Evolutionary conservation across 2,888 invertebrate species (phyloP), one percentile per base, ranked within the genome.

Genomic region (Callyntrura sp.): DNA sequence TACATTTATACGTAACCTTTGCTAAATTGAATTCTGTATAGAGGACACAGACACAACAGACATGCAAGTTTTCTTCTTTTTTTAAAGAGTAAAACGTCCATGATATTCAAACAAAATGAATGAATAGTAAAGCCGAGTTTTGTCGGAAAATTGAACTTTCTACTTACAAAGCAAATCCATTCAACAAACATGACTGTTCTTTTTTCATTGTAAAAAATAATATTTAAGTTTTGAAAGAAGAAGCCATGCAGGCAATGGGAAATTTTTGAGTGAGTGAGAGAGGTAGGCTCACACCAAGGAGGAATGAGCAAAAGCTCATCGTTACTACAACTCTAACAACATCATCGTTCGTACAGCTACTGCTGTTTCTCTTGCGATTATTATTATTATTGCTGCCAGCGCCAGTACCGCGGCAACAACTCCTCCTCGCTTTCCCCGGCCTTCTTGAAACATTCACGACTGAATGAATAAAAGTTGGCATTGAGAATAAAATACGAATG

Each of bases 111-210:
- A 35, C 55, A 9, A 68, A 79, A 86, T 73, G 81, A 87, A 81
- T 87, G 88, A 70, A 81, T 88, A 82, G 73, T 81, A 70, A 88
- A 88, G 88, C 73, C 73, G 82, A 88, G 82, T 88, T 88, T 82
- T 88, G 73, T 88, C 73, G 73, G 82, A 14, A 82, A 88, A 88
- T 88, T 88, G 88, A 82, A 88, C 82, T 81, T 81, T 81, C 35
- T 70, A 35, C 35, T 55, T 45, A 68, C 51, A 68, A 68, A 68
- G 60, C 45, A 65, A 57, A 43, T 60, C 17, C 51, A 55, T 51
- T 55, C 76, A 57, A 35, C 57, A 43, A 35, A 23, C 60, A 28
- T 60, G 82, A 45, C 45, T 70, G 45, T 28, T 28, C 70, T 14
- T 25, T 51, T 51, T 76, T 20, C 28, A 65, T 70, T 70, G 35